A percentile compares a stretch with the other conserved stretches of the same genome.
Conservation (phyloP, 2,113 vertebrate genomes). For the Equus quagga region DNA sequence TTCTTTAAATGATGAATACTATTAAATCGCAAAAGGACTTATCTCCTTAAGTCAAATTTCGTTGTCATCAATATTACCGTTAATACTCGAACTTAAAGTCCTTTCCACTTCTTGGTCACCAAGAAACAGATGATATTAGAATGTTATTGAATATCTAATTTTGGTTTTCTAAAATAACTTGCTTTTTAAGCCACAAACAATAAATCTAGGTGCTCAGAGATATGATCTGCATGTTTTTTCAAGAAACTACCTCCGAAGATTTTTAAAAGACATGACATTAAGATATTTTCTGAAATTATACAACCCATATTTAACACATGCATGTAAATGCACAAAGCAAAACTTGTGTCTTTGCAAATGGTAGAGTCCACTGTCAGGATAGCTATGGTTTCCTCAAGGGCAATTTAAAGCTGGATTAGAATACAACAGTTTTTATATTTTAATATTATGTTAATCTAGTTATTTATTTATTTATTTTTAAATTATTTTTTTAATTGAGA, state of each 20-base stretch:
- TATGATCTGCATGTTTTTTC: too few relatives aligned
- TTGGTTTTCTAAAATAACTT: neutral
- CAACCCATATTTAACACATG: accelerated
- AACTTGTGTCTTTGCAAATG: neutral
- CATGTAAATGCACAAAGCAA: accelerated
- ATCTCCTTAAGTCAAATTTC: neutral
- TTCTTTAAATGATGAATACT: too few relatives aligned
- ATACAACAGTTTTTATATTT: too few relatives aligned
- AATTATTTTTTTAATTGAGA: too few relatives aligned
- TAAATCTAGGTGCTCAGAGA: neutral
- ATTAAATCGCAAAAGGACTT: neutral
- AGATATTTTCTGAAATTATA: neutral
- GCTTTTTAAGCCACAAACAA: neutral
- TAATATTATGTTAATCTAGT: too few relatives aligned
- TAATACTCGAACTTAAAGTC: accelerated
- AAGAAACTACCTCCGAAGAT: accelerated
- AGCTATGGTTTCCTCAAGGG: neutral
- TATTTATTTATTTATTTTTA: too few relatives aligned
- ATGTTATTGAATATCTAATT: neutral
- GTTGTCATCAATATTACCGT: accelerated
- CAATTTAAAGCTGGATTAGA: too few relatives aligned
- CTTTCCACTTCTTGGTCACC: too few relatives aligned
- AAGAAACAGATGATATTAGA: neutral
- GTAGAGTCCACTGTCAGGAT: accelerated
- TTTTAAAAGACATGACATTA: neutral